Evolutionary conservation across 2,888 invertebrate genomes (phyloP), one percentile per base, ranked within the genome.

Genomic region (Parelbella ahira): DNA sequence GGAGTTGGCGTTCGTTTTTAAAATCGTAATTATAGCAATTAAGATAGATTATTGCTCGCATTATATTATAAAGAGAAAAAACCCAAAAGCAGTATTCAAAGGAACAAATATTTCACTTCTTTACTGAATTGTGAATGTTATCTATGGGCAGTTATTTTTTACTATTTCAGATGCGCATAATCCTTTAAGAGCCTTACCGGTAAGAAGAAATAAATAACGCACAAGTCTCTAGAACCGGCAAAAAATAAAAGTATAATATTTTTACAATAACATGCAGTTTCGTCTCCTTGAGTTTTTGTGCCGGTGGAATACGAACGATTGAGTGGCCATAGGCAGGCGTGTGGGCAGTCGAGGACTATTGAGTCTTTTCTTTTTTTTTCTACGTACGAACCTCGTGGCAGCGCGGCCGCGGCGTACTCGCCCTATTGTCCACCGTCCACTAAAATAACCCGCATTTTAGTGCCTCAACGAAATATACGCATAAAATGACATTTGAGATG

Each of bases 291-390:
- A 47, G 33, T 61, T 68, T 66, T 15, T 55, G 52, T 44, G 48
- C 62, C 64, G 68, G 60, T 62, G 60, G 58, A 73, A 70, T 71
- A 73, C 68, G 68, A 68, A 74, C 81, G 79, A 82, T 81, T 80
- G 83, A 83, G 83, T 81, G 80, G 75, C 80, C 75, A 78, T 69
- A 75, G 79, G 76, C 60, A 72, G 77, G 82, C 80, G 83, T 82
- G 83, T 84, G 86, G 86, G 83, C 79, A 60, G 84, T 69, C 59
- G 75, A 80, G 80, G 72, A 80, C 83, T 78, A 81, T 83, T 74
- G 72, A 77, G 57, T 57, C 59, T 71, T 68, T 71, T 68, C 59
- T 58, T 50, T 15, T 74, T 81, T 82, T 81, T 77, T 67, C 58
- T 63, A 61, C 67, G 67, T 72, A 64, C 64, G 65, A 65, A 58